phyloP scores from a whole-genome alignment of 2,113 vertebrate species.

The Psammodynastes pulverulentus region DNA sequence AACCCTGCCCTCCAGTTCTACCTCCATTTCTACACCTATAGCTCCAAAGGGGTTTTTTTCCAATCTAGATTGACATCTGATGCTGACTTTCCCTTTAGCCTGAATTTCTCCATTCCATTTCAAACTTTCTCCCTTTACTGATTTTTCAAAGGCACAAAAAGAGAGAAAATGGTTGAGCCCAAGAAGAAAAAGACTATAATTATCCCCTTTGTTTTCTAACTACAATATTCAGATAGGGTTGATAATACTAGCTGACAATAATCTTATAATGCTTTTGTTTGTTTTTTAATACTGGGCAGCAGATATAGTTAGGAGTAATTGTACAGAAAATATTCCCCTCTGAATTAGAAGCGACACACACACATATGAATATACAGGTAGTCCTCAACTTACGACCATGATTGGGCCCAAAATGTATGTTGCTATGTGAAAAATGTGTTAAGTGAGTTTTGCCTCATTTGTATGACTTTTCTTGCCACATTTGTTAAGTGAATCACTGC shows the following conservation, averaged over 20 bases:
- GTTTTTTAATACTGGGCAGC: not conserved
- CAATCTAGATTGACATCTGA: not conserved
- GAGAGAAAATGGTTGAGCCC: not conserved
- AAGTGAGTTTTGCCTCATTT: no score
- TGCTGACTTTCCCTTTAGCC: not conserved
- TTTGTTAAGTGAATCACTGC: no score
- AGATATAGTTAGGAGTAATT: not conserved
- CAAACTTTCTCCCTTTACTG: not conserved
- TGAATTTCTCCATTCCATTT: not conserved
- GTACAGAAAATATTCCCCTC: not conserved
- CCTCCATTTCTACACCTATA: not conserved
- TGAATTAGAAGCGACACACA: not conserved
- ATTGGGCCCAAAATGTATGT: no score
- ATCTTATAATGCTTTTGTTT: not conserved
- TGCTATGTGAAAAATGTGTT: no score
- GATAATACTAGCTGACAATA: not conserved
- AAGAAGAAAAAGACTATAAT: not conserved
- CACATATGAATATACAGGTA: no score
- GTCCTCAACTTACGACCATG: no score
- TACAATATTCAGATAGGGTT: not conserved
- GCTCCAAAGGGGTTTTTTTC: not conserved
- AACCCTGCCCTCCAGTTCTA: not conserved
- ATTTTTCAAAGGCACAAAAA: not conserved
- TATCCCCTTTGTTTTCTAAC: not conserved
- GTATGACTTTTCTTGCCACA: no score